Conservation (phyloP, 2,888 invertebrate genomes). For the Venusia cambrica region DNA sequence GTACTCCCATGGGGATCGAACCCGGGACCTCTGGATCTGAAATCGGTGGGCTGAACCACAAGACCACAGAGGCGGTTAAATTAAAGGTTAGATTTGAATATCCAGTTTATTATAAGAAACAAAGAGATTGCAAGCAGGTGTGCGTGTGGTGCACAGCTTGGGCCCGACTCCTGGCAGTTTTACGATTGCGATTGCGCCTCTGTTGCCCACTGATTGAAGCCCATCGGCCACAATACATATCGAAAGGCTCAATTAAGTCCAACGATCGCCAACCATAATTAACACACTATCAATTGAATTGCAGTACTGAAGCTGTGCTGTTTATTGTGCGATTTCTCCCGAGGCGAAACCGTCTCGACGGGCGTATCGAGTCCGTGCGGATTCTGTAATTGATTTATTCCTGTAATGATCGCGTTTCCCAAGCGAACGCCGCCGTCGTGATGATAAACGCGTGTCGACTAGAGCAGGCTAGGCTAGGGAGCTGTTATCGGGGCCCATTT, state of each 20-base stretch:
- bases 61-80: too few relatives aligned
- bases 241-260: constrained; percentile 47
- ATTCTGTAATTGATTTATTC: constrained; percentile 68
- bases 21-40: too few relatives aligned
- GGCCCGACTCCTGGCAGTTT: constrained; percentile 34
- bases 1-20: too few relatives aligned
- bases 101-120: too few relatives aligned
- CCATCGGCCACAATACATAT: constrained; percentile 46
- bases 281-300: constrained; percentile 37
- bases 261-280: constrained; percentile 32
- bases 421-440: constrained; percentile 51
- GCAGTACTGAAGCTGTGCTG: constrained; percentile 33
- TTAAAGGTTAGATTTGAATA: too few relatives aligned
- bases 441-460: constrained; percentile 65
- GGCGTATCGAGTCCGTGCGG: constrained; percentile 42
- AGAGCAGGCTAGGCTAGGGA: constrained; percentile 53
- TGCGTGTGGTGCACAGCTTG: constrained; percentile 17
- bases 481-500: constrained; percentile 77
- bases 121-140: constrained; percentile 4
- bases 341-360: constrained; percentile 38
- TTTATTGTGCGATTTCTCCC: constrained; percentile 48
- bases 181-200: constrained; percentile 44
- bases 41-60: too few relatives aligned
- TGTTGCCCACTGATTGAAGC: constrained; percentile 32
- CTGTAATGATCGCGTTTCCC: constrained; percentile 73